These are phyloP conservation scores for Nycticebus coucang DNA, from an alignment of 2,113 vertebrate genomes.

Conservation along the genomic window DNA sequence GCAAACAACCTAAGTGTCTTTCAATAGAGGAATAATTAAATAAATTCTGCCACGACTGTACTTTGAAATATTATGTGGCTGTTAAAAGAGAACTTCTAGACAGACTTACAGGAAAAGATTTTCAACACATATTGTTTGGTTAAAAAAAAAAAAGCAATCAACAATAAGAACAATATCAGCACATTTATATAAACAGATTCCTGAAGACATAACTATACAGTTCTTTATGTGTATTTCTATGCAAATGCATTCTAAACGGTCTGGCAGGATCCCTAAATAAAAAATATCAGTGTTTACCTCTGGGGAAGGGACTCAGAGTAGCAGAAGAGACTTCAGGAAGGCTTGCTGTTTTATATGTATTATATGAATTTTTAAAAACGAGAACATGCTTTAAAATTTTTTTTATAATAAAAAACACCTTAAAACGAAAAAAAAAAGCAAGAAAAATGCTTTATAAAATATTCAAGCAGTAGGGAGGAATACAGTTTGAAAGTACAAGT, in stretches of 20 bases:
- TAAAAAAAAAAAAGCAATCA: background rate
- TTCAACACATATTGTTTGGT: background rate
- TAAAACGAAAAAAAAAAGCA: background rate
- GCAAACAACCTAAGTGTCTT: constrained; percentile 45
- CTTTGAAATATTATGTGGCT: background rate
- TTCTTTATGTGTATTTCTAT: background rate
- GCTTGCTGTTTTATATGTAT: background rate
- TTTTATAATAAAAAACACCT: background rate
- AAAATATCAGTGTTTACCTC: background rate
- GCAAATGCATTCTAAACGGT: background rate
- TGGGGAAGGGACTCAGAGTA: background rate
- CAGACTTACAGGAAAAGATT: background rate
- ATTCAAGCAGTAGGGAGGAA: background rate
- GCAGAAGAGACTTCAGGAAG: background rate
- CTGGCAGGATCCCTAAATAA: background rate
- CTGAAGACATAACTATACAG: background rate
- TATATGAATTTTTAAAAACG: background rate
- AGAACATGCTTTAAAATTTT: constrained; percentile 39
- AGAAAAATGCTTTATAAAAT: constrained; percentile 14
- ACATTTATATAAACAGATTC: constrained; percentile 27
- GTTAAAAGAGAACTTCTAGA: background rate
- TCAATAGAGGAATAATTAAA: constrained; percentile 42
- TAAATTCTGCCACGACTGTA: accelerated
- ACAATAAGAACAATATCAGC: constrained; percentile 9
- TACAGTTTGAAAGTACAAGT: background rate